phyloP scores from a whole-genome alignment of 1,140 invertebrate genomes.

The Hydropsyche tenuis region DNA sequence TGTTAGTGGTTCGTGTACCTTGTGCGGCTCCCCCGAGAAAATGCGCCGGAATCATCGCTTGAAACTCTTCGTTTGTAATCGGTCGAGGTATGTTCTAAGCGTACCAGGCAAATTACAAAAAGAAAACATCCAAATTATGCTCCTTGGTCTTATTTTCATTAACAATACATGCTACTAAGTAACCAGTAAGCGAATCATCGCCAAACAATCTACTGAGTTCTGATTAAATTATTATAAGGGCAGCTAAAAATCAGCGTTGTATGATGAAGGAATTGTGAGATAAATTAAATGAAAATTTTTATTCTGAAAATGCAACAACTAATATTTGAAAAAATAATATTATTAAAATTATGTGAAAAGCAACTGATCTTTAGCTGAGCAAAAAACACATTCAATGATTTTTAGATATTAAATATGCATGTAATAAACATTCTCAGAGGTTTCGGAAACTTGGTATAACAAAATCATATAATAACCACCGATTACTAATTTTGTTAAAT shows the following conservation, averaged over 20 bases:
- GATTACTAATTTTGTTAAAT: too few species aligned
- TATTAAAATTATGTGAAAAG: too few species aligned
- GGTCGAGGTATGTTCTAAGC: constrained; percentile 73
- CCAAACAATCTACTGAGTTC: not conserved
- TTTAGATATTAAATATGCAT: not conserved
- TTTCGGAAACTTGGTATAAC: not conserved
- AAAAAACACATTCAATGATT: not conserved
- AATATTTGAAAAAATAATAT: too few species aligned
- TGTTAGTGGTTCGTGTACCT: constrained; percentile 42
- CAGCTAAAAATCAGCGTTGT: constrained; percentile 1
- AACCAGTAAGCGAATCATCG: not conserved
- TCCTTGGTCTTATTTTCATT: constrained; percentile 19
- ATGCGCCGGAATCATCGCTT: constrained; percentile 90
- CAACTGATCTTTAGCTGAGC: not conserved
- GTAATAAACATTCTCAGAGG: not conserved
- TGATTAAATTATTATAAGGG: not conserved
- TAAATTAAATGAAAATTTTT: too few species aligned
- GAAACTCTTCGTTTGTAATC: constrained; percentile 90
- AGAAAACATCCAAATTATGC: constrained; percentile 13
- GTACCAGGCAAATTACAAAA: constrained; percentile 18
- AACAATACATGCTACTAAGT: constrained; percentile 17
- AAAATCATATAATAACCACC: not conserved
- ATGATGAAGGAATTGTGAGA: not conserved
- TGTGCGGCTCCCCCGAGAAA: constrained; percentile 68
- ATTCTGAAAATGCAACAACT: too few species aligned